Evolutionary conservation across 2,888 invertebrate species (phyloP).

Genomic region (Aphrophora alni): DNA sequence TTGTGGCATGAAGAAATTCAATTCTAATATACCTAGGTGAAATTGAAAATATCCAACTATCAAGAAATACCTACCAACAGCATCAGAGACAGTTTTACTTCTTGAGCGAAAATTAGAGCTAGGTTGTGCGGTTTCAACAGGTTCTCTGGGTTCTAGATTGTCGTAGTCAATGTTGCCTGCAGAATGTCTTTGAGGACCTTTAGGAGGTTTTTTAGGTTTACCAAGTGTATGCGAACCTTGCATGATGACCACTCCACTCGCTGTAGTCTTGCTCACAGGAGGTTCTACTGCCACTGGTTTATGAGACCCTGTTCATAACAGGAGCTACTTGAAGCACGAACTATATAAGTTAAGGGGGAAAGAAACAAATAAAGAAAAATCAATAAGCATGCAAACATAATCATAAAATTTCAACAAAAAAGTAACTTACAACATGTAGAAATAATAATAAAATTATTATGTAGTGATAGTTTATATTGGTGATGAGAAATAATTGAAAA

Average conservation of each 20-base stretch:
- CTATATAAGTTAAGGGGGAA: not conserved
- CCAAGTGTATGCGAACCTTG: constrained; percentile 83
- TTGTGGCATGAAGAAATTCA: too few species aligned
- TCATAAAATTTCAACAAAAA: too few species aligned
- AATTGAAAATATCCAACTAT: too few species aligned
- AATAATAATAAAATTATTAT: too few species aligned
- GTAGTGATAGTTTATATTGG: too few species aligned
- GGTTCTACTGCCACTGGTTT: constrained; percentile 35
- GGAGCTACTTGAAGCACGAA: not conserved
- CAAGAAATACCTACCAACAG: constrained; percentile 72
- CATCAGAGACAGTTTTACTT: constrained; percentile 91
- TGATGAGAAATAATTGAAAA: too few species aligned
- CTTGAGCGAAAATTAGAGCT: constrained; percentile 73
- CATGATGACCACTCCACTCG: constrained; percentile 59
- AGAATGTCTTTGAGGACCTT: constrained; percentile 78
- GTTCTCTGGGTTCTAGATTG: constrained; percentile 56
- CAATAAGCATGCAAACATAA: not conserved
- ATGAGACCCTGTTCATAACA: constrained; percentile 33
- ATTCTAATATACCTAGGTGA: too few species aligned
- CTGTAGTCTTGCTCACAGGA: constrained; percentile 42
- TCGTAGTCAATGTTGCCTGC: constrained; percentile 84
- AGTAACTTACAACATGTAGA: not conserved
- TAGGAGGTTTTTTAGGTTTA: constrained; percentile 75
- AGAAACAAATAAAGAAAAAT: not conserved
- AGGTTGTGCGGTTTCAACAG: constrained; percentile 56